Conservation (phyloP, 2,113 vertebrate genomes). For the Corapipo altera region DNA sequence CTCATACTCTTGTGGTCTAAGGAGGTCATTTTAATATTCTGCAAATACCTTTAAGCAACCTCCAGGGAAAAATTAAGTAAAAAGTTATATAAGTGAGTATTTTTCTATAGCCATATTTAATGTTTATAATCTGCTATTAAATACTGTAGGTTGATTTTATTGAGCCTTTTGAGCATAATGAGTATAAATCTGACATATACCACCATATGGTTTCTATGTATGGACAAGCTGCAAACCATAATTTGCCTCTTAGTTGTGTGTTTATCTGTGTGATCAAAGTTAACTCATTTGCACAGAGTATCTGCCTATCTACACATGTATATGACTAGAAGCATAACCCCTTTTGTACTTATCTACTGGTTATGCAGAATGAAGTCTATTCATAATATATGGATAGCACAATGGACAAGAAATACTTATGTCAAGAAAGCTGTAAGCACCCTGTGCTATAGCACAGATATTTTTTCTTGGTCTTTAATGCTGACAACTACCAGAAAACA, state of each 20-base stretch:
- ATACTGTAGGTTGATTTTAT: background rate
- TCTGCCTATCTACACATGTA: background rate
- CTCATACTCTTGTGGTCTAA: background rate
- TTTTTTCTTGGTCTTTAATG: background rate
- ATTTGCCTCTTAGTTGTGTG: background rate
- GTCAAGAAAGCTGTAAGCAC: background rate
- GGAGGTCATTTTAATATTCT: slow-evolving; percentile 58
- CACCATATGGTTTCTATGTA: slow-evolving; percentile 8
- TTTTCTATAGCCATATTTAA: background rate
- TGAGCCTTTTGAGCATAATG: background rate
- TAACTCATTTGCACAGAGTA: background rate
- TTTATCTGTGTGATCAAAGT: background rate
- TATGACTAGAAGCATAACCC: background rate
- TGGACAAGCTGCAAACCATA: background rate
- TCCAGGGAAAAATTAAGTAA: background rate
- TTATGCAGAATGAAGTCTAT: background rate
- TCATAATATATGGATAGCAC: background rate
- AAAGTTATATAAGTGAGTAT: background rate
- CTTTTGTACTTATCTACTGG: background rate
- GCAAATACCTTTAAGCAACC: slow-evolving; percentile 35
- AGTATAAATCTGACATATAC: background rate
- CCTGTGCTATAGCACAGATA: background rate
- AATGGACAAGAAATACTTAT: background rate
- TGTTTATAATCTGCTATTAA: slow-evolving; percentile 14
- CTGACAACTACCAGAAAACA: background rate